Evolutionary conservation across 1,140 invertebrate species (phyloP), one percentile per base, ranked within the genome.

Genomic region (Geopemphigus sp.): DNA sequence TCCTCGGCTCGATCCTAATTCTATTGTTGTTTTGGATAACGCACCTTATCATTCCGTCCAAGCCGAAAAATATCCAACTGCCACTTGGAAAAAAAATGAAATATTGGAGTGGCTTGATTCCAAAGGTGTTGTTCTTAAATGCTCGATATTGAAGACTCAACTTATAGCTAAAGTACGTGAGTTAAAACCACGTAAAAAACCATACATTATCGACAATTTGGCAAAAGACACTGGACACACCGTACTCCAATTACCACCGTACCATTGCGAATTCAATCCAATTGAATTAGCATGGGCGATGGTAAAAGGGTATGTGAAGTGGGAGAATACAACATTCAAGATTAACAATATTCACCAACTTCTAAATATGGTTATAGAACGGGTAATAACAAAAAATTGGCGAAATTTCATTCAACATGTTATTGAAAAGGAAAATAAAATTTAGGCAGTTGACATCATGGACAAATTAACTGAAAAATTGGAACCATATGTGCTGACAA

Each of bases 261-360:
- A 86, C 81, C 85, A 86, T 81, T 83, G 81, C 63, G 83, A 86
- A 64, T 78, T 85, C 0, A 86, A 86, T 81, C 84, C 85, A 1
- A 86, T 86, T 15, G 85, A 86, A 81, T 53, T 84, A 6, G 81
- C 85, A 29, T 85, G 84, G 85, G 82, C 83, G 14, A 66, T 84
- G 8, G 80, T 85, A 12, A 86, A 86, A 83, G 80, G 82, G n/a
- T 82, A 82, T 66, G 83, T 84, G 3, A 83, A 83, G 19, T 68
- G 66, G 63, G 81, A 80, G 63, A 84, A 84, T 73, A 82, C 10
- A n/a, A 68, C 45, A 1, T 80, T 53, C 56, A 66, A 22, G 10
- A 50, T 80, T 10, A 3, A 64, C 24, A 24, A 64, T 1, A 63
- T 80, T 11, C n/a, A 26, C 12, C 14, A 64, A 29, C 39, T 80